Percentiles rank a stretch among this genome's conserved stretches.
Evolutionary conservation across 1,140 invertebrate species (phyloP).

Genomic region (Bicyclus anynana): DNA sequence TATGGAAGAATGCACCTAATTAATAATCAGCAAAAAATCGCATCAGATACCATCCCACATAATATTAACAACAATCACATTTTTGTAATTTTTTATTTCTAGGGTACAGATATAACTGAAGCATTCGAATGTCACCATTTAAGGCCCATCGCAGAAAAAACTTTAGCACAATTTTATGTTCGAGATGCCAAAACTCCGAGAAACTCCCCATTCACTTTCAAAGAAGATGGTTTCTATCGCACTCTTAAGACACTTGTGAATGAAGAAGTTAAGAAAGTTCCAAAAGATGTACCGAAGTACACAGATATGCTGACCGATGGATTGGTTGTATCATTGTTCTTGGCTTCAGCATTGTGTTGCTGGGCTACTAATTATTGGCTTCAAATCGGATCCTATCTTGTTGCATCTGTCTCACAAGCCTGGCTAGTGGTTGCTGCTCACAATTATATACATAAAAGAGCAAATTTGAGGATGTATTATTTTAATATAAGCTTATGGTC

Average conservation of each 20-base stretch:
- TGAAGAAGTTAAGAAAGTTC: conserved; percentile 71
- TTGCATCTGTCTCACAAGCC: conserved; percentile 72
- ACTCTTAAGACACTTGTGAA: conserved; percentile 80
- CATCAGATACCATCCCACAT: too few relatives aligned
- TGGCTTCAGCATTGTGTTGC: conserved; percentile 43
- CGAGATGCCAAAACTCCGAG: conserved; percentile 75
- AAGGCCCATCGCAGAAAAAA: conserved; percentile 67
- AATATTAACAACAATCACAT: too few relatives aligned
- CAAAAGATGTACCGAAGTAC: conserved; percentile 32
- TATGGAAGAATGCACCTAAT: too few relatives aligned
- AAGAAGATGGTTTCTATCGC: conserved; percentile 82
- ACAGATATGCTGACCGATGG: conserved; percentile 49
- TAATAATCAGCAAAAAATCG: too few relatives aligned
- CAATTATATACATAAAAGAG: conserved; percentile 88
- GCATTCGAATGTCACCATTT: conserved; percentile 83
- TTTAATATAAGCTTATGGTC: conserved; percentile 84
- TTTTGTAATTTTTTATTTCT: conserved; percentile 21
- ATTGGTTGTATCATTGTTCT: conserved; percentile 40
- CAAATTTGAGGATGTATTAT: conserved; percentile 90
- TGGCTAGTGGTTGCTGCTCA: conserved; percentile 82
- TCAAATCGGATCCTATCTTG: conserved; percentile 38
- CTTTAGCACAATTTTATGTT: conserved; percentile 81
- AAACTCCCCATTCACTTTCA: conserved; percentile 82
- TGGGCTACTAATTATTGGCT: conserved; percentile 44
- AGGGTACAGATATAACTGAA: conserved; percentile 87